A percentile compares a stretch with the other conserved stretches of the same genome.
Evolutionary conservation across 2,113 vertebrate species (phyloP).

Genomic region (Alligator sinensis): DNA sequence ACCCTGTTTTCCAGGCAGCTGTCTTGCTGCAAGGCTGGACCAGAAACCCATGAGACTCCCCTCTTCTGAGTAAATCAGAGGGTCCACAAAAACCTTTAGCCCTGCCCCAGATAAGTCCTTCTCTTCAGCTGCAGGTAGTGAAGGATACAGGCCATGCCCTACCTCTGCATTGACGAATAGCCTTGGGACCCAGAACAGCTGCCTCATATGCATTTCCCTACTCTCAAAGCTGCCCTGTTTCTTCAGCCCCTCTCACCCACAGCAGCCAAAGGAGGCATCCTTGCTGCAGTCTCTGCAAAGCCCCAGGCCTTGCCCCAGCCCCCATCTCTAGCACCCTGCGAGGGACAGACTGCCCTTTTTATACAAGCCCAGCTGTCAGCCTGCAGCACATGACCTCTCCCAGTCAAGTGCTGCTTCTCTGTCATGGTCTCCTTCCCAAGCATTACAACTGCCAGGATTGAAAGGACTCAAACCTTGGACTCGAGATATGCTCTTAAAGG

Average conservation of each 20-base stretch:
- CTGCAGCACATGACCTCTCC: background rate
- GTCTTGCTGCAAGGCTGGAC: background rate
- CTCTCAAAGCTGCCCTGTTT: background rate
- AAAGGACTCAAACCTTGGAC: conserved; percentile 15
- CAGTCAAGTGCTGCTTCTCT: conserved; percentile 21
- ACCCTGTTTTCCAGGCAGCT: background rate
- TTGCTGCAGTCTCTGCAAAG: background rate
- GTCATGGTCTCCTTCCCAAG: background rate
- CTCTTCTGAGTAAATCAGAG: background rate
- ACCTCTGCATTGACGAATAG: background rate
- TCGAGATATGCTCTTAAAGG: background rate
- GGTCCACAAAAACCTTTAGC: background rate
- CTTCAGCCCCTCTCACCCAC: background rate
- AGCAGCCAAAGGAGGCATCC: background rate
- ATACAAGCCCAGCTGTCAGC: background rate
- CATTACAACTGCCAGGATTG: background rate
- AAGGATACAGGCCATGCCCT: rapidly evolving
- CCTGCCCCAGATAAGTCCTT: background rate
- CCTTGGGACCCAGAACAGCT: conserved; percentile 18
- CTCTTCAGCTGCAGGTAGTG: background rate
- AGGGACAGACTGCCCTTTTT: background rate
- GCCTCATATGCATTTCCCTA: background rate
- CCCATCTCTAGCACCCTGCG: background rate
- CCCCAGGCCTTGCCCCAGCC: background rate
- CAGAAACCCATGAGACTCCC: background rate